Conservation (phyloP, 2,888 invertebrate species). For the Herminia tarsipennalis region DNA sequence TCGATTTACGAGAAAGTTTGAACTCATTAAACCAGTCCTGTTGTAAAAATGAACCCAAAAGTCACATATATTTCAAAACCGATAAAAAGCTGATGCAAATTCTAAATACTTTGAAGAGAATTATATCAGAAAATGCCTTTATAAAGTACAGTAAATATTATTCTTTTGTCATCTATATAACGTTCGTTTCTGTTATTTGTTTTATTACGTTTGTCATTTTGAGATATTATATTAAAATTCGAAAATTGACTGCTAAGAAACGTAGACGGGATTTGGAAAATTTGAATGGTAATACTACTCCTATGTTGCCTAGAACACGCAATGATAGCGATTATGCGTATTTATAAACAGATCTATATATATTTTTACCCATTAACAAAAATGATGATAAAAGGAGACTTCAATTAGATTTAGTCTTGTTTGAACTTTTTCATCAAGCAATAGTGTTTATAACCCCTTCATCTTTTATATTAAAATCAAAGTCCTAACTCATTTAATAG, state of each 20-base stretch:
- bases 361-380: too few species aligned
- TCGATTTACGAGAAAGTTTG: too few species aligned
- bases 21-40: not conserved
- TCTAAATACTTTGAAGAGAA: not conserved
- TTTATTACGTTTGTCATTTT: not conserved
- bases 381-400: too few species aligned
- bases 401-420: too few species aligned
- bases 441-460: too few species aligned
- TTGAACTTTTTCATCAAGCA: too few species aligned
- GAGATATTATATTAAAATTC: not conserved
- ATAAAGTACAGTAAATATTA: not conserved
- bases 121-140: not conserved
- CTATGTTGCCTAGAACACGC: not conserved
- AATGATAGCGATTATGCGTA: too few species aligned
- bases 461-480: too few species aligned
- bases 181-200: not conserved
- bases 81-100: too few species aligned
- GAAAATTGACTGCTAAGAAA: not conserved
- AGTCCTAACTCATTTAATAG: too few species aligned
- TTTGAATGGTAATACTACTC: not conserved
- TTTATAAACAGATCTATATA: too few species aligned
- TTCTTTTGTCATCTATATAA: not conserved
- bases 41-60: not conserved
- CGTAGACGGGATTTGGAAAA: not conserved
- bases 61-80: too few species aligned